Base-by-base conservation (phyloP, 2,888 invertebrate genomes). In the Sarcophaga subvicina region DNA sequence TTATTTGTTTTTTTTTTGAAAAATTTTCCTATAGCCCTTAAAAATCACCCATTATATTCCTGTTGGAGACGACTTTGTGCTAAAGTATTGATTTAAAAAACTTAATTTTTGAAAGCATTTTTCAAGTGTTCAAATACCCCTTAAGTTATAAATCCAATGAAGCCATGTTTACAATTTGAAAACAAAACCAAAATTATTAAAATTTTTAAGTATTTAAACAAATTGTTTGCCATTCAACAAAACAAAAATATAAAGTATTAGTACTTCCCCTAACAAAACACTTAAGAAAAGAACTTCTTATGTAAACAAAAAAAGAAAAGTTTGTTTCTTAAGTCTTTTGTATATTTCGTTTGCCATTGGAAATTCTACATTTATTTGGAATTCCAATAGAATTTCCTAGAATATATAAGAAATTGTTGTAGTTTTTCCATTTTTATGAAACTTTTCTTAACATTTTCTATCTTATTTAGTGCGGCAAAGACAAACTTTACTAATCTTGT, bases 241-340 rank as follows among this genome's bases (percentile, higher is more conserved):
- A 14, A 49, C 14, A 14, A 11, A 49, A 49, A 14, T 49, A 3
- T 11, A 49, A 49, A 49, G 17, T 54, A 4, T 22, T 22, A 54
- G 17, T 17, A 54, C 54, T 54, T 49, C 1, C 2, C 6, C 37
- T 37, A 62, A 20, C 62, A 25, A 63, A 83, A 83, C 78, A 78
- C 78, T 83, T 78, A 62, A 83, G 66, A 49, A 14, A 17, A 45
- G 14, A 83, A 75, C 67, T 37, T 3, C 20, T 67, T n/a, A 69
- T 54, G 37, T 20, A 1, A 64, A 27, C 22, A 64, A 5, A 14
- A 14, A 22, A 64, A 27, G 14, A 64, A 37, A 37, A 54, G 45
- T 59, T 17, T 3, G 10, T n/a, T 14, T 27, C 22, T 22, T 49
- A 49, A 69, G 49, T 27, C 47, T 69, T 69, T 49, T 12, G 17